A percentile compares a stretch with the other conserved stretches of the same genome.
phyloP scores from a whole-genome alignment of 2,888 invertebrate species.

The Ariolimax columbianus region DNA sequence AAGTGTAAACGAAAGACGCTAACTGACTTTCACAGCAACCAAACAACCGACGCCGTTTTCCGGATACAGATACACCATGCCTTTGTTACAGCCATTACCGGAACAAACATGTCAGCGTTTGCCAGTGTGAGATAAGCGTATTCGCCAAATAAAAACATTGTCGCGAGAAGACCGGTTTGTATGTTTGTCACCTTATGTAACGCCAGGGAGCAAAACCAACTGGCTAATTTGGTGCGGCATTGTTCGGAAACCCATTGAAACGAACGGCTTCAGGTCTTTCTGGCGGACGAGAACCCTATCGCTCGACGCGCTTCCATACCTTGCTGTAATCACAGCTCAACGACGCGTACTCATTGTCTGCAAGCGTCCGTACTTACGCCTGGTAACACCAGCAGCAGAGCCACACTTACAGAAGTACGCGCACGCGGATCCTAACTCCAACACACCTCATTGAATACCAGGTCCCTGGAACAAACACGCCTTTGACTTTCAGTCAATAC shows the following conservation, averaged over 20 bases:
- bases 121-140: background rate
- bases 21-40: background rate
- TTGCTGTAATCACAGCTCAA: conserved; percentile 9
- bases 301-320: background rate
- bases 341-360: background rate
- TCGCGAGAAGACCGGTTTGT: background rate
- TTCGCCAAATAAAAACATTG: background rate
- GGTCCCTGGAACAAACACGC: background rate
- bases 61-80: background rate
- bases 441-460: background rate
- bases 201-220: background rate
- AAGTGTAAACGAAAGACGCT: background rate
- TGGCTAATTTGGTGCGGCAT: background rate
- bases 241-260: background rate
- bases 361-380: background rate
- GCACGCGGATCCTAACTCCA: background rate
- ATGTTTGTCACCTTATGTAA: background rate
- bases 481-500: background rate
- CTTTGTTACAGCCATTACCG: background rate
- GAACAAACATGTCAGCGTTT: background rate
- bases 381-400: background rate
- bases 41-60: background rate
- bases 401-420: background rate
- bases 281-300: background rate
- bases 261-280: background rate